phyloP scores from a whole-genome alignment of 2,113 vertebrate genomes.

The Mesembrinibis cayennensis region DNA sequence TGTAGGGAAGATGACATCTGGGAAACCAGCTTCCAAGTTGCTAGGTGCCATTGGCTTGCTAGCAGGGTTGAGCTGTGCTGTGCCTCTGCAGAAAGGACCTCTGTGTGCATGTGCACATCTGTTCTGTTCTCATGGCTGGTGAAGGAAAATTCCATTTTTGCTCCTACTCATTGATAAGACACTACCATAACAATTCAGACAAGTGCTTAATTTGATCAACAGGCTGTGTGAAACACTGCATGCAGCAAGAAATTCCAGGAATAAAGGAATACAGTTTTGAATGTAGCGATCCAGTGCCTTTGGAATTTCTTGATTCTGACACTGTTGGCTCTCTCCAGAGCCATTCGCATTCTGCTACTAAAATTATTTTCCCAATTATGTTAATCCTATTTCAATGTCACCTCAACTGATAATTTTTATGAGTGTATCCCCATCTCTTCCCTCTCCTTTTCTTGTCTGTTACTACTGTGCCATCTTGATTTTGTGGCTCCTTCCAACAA shows the following conservation, averaged over 20 bases:
- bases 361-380: background rate
- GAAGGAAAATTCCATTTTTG: background rate
- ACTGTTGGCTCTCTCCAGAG: background rate
- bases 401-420: background rate
- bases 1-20: background rate
- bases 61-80: background rate
- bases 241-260: background rate
- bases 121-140: background rate
- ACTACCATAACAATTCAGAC: background rate
- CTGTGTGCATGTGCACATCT: background rate
- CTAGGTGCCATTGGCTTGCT: background rate
- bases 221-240: background rate
- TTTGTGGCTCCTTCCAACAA: background rate
- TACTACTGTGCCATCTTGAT: background rate
- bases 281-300: background rate
- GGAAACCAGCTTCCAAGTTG: background rate
- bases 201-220: background rate
- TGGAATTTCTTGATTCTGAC: background rate
- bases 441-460: background rate
- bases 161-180: background rate
- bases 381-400: background rate
- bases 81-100: background rate
- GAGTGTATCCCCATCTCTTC: background rate
- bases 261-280: background rate
- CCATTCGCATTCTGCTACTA: background rate